Evolutionary conservation across 2,888 invertebrate species (phyloP).

Genomic region (Pandemis heparana): DNA sequence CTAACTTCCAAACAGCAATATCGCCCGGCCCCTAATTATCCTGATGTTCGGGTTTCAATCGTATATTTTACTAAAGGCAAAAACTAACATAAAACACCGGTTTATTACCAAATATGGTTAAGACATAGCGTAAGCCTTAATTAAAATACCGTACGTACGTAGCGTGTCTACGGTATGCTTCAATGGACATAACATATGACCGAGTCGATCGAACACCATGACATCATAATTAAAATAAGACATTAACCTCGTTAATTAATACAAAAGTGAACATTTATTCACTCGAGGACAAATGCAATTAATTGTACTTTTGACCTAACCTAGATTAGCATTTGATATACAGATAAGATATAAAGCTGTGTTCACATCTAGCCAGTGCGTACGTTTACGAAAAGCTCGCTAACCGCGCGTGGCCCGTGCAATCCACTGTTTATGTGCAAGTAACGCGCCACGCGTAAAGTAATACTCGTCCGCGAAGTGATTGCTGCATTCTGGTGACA

Average conservation of each 20-base stretch:
- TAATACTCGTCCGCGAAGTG: no score
- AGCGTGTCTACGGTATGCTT: constrained; percentile 13
- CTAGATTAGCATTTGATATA: constrained; percentile 39
- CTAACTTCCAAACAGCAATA: no score
- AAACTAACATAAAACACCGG: background rate
- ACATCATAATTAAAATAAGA: constrained; percentile 35
- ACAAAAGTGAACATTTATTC: constrained; percentile 28
- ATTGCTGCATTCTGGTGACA: no score
- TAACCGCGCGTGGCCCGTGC: no score
- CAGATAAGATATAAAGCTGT: constrained; percentile 34
- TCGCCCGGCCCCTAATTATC: no score
- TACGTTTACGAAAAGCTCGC: no score
- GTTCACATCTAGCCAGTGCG: no score
- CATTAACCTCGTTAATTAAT: constrained; percentile 34
- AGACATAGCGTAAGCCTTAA: constrained; percentile 14
- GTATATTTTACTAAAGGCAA: background rate
- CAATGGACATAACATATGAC: constrained; percentile 26
- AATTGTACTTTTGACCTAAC: constrained; percentile 44
- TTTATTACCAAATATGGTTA: constrained; percentile 2
- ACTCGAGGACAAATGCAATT: constrained; percentile 36
- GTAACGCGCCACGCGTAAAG: no score
- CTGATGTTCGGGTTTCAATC: background rate
- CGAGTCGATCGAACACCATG: constrained; percentile 16
- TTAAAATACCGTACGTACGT: constrained; percentile 8
- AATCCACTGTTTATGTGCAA: no score